phyloP scores from a whole-genome alignment of 1,140 invertebrate species.

The Papilio glaucus region DNA sequence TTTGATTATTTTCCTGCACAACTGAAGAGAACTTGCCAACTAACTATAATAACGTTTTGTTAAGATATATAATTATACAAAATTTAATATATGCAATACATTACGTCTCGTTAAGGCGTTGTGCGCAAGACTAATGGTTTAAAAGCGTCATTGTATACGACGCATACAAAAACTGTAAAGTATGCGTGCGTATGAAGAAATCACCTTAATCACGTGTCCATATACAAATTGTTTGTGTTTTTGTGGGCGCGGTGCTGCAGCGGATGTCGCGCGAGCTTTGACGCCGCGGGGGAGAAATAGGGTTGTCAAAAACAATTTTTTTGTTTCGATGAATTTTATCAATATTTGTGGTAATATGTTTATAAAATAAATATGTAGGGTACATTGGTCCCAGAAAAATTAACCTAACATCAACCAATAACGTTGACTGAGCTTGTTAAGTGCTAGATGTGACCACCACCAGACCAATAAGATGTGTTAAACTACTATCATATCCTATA shows the following conservation, averaged over 20 bases:
- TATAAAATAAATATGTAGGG: no score
- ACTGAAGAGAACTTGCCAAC: no score
- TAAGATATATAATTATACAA: no score
- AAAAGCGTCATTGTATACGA: slow-evolving; percentile 14
- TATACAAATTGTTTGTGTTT: slow-evolving; percentile 35
- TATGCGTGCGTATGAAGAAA: slow-evolving; percentile 22
- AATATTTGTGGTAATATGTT: no score
- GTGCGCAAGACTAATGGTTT: neutral
- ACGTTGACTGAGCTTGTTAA: no score
- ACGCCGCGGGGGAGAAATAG: slow-evolving; percentile 24
- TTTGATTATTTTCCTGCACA: no score
- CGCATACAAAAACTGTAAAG: slow-evolving; percentile 16
- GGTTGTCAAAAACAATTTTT: neutral
- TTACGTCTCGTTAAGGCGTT: neutral
- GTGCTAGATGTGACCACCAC: no score
- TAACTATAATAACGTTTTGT: no score
- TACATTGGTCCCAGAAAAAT: no score
- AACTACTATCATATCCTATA: no score
- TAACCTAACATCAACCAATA: no score
- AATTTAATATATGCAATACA: neutral
- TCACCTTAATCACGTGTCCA: slow-evolving; percentile 31
- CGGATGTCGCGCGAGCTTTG: slow-evolving; percentile 30
- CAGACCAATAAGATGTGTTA: no score
- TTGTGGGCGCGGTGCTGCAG: slow-evolving; percentile 9
- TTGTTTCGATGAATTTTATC: neutral